Evolutionary conservation across 2,888 invertebrate genomes (phyloP).

Genomic region (Euspilapteryx auroguttella): DNA sequence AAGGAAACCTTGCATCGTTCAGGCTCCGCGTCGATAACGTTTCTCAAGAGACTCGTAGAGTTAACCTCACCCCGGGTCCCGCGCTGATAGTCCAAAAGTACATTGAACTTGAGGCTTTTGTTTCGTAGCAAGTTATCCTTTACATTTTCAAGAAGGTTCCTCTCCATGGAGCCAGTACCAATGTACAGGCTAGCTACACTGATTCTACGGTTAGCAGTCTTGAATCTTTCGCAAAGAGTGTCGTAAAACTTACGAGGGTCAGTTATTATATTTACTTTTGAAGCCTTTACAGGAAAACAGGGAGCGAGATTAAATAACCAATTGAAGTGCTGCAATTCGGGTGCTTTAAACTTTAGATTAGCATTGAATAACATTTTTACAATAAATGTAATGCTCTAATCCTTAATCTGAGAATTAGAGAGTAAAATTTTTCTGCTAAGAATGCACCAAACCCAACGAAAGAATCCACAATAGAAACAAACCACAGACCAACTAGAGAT

Average conservation of each 20-base stretch:
- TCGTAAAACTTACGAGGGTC: conserved; percentile 80
- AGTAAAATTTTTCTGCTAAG: no score
- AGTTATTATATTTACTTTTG: conserved; percentile 71
- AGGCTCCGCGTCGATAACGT: conserved; percentile 66
- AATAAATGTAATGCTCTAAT: no score
- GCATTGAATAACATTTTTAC: conserved; percentile 1
- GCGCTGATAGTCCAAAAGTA: conserved; percentile 86
- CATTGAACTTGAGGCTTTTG: conserved; percentile 66
- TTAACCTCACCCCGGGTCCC: conserved; percentile 81
- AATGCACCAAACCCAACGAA: no score
- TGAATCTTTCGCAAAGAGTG: conserved; percentile 68
- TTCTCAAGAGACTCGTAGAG: conserved; percentile 78
- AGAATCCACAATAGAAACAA: no score
- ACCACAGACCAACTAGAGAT: no score
- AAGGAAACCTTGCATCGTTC: conserved; percentile 72
- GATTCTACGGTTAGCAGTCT: conserved; percentile 69
- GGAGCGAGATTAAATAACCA: conserved; percentile 67
- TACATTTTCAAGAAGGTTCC: conserved; percentile 71
- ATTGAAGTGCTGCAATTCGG: conserved; percentile 53
- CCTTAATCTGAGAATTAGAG: no score
- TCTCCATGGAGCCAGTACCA: conserved; percentile 85
- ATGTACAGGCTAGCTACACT: conserved; percentile 90
- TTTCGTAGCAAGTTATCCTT: conserved; percentile 59
- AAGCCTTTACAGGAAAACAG: conserved; percentile 69
- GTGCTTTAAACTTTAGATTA: conserved; percentile 23